phyloP scores from a whole-genome alignment of 2,113 vertebrate species.

The Ceyx melanurus region DNA sequence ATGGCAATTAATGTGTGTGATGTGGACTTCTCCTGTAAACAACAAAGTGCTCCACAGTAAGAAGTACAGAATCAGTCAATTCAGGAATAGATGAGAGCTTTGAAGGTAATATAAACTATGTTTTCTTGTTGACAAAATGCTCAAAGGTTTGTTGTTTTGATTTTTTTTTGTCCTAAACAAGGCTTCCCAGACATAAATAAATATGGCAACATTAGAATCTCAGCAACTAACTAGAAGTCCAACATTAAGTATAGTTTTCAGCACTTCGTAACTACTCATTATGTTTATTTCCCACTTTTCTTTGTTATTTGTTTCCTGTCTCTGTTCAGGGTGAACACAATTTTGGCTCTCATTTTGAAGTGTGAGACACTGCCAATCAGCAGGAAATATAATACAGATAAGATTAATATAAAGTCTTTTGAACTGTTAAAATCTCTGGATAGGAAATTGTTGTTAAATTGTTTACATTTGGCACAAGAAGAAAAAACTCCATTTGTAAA shows the following conservation, averaged over 20 bases:
- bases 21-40: neutral
- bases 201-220: conserved; percentile 57
- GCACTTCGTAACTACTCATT: conserved; percentile 69
- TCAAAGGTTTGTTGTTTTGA: conserved; percentile 52
- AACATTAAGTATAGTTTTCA: conserved; percentile 73
- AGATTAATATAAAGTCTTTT: conserved; percentile 79
- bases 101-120: conserved; percentile 63
- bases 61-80: conserved; percentile 12
- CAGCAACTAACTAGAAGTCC: conserved; percentile 40
- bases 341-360: conserved; percentile 74
- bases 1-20: conserved; percentile 39
- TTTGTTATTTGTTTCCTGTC: conserved; percentile 78
- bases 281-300: conserved; percentile 72
- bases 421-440: conserved; percentile 77
- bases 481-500: conserved; percentile 80
- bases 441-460: conserved; percentile 78
- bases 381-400: conserved; percentile 81
- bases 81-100: conserved; percentile 44
- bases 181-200: conserved; percentile 67
- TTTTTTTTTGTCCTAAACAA: conserved; percentile 47
- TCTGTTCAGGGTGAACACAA: conserved; percentile 70
- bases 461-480: conserved; percentile 79
- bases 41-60: conserved; percentile 33
- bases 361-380: conserved; percentile 73
- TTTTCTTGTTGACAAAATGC: conserved; percentile 74